These are phyloP conservation scores for Choloepus didactylus DNA, from an alignment of 2,797 vertebrate species.

Conservation along the genomic window DNA sequence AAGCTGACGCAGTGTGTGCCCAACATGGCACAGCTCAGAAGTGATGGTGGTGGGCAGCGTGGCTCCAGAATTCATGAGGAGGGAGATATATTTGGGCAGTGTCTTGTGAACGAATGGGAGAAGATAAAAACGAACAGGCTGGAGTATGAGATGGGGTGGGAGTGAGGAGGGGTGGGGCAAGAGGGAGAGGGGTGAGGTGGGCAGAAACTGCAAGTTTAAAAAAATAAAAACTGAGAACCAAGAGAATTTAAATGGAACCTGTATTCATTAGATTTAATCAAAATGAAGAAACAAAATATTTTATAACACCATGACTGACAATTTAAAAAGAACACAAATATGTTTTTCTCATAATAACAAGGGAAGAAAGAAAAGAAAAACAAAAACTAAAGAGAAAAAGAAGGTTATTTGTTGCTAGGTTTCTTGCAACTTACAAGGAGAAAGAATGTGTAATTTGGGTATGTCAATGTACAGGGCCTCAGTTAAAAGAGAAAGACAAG, in stretches of 20 bases:
- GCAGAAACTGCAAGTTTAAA: neutral
- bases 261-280: slow-evolving; percentile 34
- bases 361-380: slow-evolving; percentile 21
- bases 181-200: neutral
- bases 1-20: slow-evolving; percentile 3
- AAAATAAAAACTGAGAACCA: slow-evolving; percentile 46
- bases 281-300: slow-evolving; percentile 45
- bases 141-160: neutral
- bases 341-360: slow-evolving; percentile 38
- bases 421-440: neutral
- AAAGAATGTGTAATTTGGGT: neutral
- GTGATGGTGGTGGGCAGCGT: neutral
- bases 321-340: slow-evolving; percentile 43
- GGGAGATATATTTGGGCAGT: neutral
- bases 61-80: slow-evolving; percentile 16
- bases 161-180: neutral
- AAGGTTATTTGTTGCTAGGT: neutral
- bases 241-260: slow-evolving; percentile 37
- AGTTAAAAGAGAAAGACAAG: slow-evolving; percentile 45
- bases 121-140: neutral
- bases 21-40: neutral
- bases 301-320: neutral
- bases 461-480: neutral
- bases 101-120: neutral
- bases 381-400: slow-evolving; percentile 6